Conservation (phyloP, 2,888 invertebrate genomes). For the Neoitamus cyanurus region DNA sequence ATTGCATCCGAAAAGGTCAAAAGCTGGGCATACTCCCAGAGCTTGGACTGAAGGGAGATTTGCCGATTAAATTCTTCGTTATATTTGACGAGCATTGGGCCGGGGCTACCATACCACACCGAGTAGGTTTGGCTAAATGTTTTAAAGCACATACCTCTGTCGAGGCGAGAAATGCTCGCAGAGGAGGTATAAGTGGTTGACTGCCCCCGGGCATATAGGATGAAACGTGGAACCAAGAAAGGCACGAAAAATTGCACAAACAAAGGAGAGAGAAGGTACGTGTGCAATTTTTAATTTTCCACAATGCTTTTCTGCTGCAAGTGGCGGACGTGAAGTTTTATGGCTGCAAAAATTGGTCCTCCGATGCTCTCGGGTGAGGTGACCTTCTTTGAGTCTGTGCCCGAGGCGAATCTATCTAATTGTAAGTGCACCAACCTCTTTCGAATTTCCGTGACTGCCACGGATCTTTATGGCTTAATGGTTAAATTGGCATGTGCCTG, state of each 20-base stretch:
- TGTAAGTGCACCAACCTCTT: constrained; percentile 5
- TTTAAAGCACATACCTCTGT: neutral
- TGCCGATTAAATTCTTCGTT: neutral
- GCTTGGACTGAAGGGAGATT: too few relatives aligned
- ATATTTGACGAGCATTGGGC: neutral
- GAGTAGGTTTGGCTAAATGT: neutral
- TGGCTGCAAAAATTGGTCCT: constrained; percentile 24
- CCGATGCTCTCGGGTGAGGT: neutral
- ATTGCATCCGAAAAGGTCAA: constrained; percentile 28
- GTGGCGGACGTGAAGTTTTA: constrained; percentile 14
- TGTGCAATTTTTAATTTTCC: constrained; percentile 36
- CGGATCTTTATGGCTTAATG: neutral
- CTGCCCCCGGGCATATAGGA: neutral
- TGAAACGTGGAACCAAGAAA: constrained; percentile 5
- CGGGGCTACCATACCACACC: neutral
- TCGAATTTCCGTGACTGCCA: neutral
- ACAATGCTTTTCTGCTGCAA: neutral
- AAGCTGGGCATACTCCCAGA: neutral
- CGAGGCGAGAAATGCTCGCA: neutral
- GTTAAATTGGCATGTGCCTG: neutral
- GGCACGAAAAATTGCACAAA: constrained; percentile 15
- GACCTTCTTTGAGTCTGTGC: neutral
- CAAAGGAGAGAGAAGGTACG: neutral
- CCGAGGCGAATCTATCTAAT: neutral
- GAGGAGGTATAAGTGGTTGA: neutral